Evolutionary conservation across 2,797 vertebrate species (phyloP).

Genomic region (Nyctibius grandis): DNA sequence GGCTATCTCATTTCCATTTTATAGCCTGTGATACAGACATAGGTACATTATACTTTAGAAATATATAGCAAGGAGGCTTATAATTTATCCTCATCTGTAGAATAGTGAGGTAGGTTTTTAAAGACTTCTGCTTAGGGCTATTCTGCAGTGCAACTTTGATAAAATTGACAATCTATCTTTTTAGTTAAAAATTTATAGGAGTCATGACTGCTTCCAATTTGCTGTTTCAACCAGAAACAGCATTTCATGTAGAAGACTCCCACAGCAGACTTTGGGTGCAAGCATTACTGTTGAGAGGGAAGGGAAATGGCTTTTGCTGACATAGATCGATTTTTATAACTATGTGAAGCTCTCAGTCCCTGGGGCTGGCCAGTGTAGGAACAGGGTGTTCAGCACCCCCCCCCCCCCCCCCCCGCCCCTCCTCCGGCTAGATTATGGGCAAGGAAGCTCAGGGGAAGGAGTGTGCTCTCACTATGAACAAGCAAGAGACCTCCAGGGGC

Average conservation of each 20-base stretch:
- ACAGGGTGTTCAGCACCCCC: not conserved
- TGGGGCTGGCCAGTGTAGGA: not conserved
- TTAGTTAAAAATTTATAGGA: slow-evolving; percentile 67
- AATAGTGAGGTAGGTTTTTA: slow-evolving; percentile 44
- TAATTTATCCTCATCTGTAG: slow-evolving; percentile 63
- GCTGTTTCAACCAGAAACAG: slow-evolving; percentile 24
- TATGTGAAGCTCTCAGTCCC: not conserved
- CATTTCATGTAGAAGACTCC: not conserved
- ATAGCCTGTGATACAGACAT: slow-evolving; percentile 37
- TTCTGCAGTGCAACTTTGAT: slow-evolving; percentile 53
- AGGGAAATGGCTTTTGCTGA: not conserved
- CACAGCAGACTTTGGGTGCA: not conserved
- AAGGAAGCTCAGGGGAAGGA: not conserved
- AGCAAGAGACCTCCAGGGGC: not conserved
- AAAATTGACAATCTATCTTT: slow-evolving; percentile 61
- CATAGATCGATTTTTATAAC: not conserved
- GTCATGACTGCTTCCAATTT: slow-evolving; percentile 48
- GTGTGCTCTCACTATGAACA: not conserved
- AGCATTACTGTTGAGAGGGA: not conserved
- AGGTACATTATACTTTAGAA: slow-evolving; percentile 43
- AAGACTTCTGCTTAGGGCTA: slow-evolving; percentile 49
- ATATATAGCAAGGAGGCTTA: slow-evolving; percentile 39
- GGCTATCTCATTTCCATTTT: slow-evolving; percentile 62
- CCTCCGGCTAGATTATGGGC: not conserved
- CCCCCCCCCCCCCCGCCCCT: no score